Conservation (phyloP, 2,888 invertebrate species). For the Caenorhabditis macrosperma region DNA sequence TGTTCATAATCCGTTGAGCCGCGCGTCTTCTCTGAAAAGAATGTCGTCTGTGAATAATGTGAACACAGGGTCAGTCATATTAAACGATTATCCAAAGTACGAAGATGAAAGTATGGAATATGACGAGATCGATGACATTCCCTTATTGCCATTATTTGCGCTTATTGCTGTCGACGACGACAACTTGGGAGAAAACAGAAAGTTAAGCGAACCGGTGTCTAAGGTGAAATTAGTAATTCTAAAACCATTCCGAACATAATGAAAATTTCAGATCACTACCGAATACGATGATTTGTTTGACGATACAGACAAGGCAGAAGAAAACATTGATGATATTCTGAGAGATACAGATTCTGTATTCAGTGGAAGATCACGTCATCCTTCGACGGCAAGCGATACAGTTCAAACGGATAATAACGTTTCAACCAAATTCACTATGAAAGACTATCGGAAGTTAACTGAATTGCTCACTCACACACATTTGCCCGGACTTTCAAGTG, state of each 20-base stretch:
- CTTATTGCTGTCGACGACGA: slow-evolving; percentile 90
- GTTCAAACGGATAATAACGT: slow-evolving; percentile 38
- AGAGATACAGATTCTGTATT: slow-evolving; percentile 85
- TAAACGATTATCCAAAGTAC: slow-evolving; percentile 17
- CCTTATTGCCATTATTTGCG: slow-evolving; percentile 96
- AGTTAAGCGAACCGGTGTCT: slow-evolving; percentile 5
- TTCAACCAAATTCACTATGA: slow-evolving; percentile 67
- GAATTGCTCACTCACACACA: slow-evolving; percentile 90
- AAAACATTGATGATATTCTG: slow-evolving; percentile 86
- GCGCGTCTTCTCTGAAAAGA: slow-evolving; percentile 69
- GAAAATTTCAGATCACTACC: neutral
- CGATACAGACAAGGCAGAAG: slow-evolving; percentile 83
- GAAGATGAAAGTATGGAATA: slow-evolving; percentile 83
- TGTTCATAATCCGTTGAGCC: slow-evolving; percentile 62
- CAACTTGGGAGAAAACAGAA: slow-evolving; percentile 57
- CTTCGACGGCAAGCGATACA: slow-evolving; percentile 64
- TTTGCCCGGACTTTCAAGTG: slow-evolving; percentile 78
- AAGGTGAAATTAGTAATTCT: slow-evolving; percentile 20
- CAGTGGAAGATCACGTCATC: slow-evolving; percentile 63
- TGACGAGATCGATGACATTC: slow-evolving; percentile 96
- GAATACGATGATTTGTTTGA: slow-evolving; percentile 91
- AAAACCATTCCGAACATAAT: neutral
- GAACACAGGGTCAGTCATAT: neutral
- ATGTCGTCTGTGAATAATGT: slow-evolving; percentile 65
- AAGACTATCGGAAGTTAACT: slow-evolving; percentile 85